Conservation (phyloP, 2,797 vertebrate species). For the Ciconia nigra region DNA sequence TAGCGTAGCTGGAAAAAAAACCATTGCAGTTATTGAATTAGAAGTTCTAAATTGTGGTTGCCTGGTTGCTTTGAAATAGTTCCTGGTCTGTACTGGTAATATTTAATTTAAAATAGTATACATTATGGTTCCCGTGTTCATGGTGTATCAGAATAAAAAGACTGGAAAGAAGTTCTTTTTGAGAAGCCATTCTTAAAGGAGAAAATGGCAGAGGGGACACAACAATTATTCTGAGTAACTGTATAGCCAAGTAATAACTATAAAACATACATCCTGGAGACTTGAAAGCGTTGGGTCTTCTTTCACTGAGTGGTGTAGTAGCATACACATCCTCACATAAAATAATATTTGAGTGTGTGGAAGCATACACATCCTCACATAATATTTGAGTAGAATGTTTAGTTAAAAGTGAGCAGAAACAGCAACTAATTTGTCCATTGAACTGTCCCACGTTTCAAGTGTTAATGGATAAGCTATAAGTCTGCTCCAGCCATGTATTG, state of each 20-base stretch:
- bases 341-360: not conserved
- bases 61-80: not conserved
- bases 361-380: not conserved
- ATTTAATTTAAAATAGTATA: not conserved
- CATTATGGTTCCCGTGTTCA: accelerated
- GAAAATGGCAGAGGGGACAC: not conserved
- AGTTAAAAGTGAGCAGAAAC: not conserved
- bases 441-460: not conserved
- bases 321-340: not conserved
- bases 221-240: not conserved
- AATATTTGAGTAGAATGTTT: not conserved
- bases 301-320: not conserved
- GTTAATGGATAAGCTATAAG: not conserved
- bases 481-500: not conserved
- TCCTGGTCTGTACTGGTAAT: not conserved
- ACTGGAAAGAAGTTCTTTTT: not conserved
- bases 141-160: not conserved
- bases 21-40: not conserved
- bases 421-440: not conserved
- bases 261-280: not conserved
- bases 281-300: not conserved
- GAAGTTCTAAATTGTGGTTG: not conserved
- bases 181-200: not conserved
- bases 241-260: not conserved
- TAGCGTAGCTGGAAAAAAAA: not conserved